A percentile compares a stretch with the other conserved stretches of the same genome.
Conservation (phyloP, 2,888 invertebrate species). For the Eupithecia insigniata region DNA sequence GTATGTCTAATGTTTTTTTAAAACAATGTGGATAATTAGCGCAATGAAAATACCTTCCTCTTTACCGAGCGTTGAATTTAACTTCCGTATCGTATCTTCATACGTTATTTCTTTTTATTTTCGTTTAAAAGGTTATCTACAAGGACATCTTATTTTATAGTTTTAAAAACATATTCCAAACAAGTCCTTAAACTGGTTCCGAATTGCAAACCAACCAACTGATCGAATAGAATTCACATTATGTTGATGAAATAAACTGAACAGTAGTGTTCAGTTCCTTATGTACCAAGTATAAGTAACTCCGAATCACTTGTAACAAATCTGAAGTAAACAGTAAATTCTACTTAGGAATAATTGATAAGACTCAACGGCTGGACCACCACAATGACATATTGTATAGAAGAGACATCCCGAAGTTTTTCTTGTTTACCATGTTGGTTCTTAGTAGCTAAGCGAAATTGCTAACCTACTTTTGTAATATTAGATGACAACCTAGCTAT, state of each 20-base stretch:
- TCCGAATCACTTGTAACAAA: background rate
- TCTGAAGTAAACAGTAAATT: background rate
- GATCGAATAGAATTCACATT: background rate
- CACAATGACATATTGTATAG: background rate
- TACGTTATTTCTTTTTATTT: conserved; percentile 39
- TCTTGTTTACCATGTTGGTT: background rate
- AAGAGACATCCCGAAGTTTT: background rate
- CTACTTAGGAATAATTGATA: background rate
- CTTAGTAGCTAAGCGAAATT: background rate
- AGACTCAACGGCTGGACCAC: background rate
- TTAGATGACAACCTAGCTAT: background rate
- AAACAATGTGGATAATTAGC: conserved; percentile 25
- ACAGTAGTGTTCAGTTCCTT: background rate
- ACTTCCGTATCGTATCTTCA: conserved; percentile 52
- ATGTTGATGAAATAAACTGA: background rate
- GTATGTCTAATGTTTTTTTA: conserved; percentile 7
- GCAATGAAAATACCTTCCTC: conserved; percentile 34
- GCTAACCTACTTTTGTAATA: conserved; percentile 4
- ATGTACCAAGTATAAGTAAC: background rate
- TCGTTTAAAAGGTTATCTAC: conserved; percentile 52
- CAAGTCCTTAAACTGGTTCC: conserved; percentile 38
- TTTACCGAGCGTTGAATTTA: conserved; percentile 28
- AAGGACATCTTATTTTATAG: conserved; percentile 43
- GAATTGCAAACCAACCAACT: conserved; percentile 28
- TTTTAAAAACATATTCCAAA: conserved; percentile 34